A percentile compares a stretch with the other conserved stretches of the same genome.
Evolutionary conservation across 2,797 vertebrate genomes (phyloP).

Genomic region (Tangara arthus): DNA sequence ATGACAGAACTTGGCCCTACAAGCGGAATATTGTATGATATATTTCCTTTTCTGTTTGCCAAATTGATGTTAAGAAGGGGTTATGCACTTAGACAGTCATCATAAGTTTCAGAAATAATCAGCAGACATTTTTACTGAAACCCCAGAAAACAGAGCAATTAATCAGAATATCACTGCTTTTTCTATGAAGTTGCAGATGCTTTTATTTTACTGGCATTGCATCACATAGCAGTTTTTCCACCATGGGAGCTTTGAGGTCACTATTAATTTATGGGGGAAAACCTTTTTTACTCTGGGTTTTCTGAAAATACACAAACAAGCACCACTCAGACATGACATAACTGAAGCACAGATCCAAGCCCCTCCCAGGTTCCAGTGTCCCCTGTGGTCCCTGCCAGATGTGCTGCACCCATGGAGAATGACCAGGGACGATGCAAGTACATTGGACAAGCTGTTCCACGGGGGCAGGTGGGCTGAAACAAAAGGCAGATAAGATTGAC

Average conservation of each 20-base stretch:
- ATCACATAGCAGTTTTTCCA: constrained; percentile 30
- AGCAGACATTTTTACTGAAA: constrained; percentile 62
- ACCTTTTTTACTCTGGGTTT: neutral
- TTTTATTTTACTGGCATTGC: constrained; percentile 30
- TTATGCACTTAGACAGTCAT: constrained; percentile 50
- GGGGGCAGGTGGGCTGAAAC: neutral
- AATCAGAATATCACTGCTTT: constrained; percentile 53
- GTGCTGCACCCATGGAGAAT: constrained; percentile 18
- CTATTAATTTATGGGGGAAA: constrained; percentile 30
- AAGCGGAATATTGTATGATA: constrained; percentile 43
- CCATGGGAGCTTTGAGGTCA: constrained; percentile 5
- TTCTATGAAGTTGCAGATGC: constrained; percentile 38
- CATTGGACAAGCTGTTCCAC: neutral
- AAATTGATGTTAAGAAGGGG: constrained; percentile 51
- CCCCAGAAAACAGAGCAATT: constrained; percentile 47
- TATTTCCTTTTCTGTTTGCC: constrained; percentile 52
- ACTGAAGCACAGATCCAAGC: constrained; percentile 26
- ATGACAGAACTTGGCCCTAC: constrained; percentile 59
- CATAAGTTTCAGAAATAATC: constrained; percentile 55
- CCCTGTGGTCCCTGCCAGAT: constrained; percentile 1
- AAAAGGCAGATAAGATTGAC: constrained; percentile 36
- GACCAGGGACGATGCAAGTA: neutral
- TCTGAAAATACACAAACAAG: constrained; percentile 42
- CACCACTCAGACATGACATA: constrained; percentile 40
- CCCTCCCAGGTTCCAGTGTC: neutral